phyloP scores from a whole-genome alignment of 2,888 invertebrate genomes.

The Sphaeridia pumilis region DNA sequence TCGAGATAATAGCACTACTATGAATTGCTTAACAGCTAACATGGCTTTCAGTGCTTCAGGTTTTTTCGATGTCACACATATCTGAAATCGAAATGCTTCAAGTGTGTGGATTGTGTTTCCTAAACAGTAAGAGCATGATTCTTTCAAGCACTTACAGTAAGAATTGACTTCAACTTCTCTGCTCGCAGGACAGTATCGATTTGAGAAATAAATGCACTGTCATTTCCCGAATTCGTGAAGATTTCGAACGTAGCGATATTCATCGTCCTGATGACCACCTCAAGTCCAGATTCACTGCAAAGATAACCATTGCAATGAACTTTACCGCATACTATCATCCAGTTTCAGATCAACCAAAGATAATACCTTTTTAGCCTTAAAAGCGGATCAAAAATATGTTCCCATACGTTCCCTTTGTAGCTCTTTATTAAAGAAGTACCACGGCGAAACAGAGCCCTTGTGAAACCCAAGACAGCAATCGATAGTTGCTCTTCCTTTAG shows the following conservation, averaged over 20 bases:
- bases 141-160: constrained; percentile 21
- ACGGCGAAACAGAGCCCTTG: constrained; percentile 26
- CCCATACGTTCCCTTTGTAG: constrained; percentile 22
- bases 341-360: neutral
- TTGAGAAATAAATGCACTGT: constrained; percentile 19
- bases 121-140: too few species aligned
- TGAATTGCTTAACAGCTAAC: constrained; percentile 13
- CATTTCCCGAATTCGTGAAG: constrained; percentile 17
- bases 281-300: constrained; percentile 16
- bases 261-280: constrained; percentile 25
- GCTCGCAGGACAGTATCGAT: constrained; percentile 16
- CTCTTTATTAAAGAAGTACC: constrained; percentile 21
- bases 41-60: constrained; percentile 4
- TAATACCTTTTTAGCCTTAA: constrained; percentile 15
- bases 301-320: neutral
- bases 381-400: constrained; percentile 23
- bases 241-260: constrained; percentile 31
- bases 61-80: constrained; percentile 6
- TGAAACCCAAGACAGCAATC: constrained; percentile 20
- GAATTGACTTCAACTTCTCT: constrained; percentile 9
- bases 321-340: neutral
- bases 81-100: too few species aligned
- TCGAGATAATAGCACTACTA: constrained; percentile 11
- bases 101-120: too few species aligned
- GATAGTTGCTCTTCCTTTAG: constrained; percentile 27